Percentiles rank a stretch among this genome's conserved stretches.
Evolutionary conservation across 2,113 vertebrate species (phyloP).

Genomic region (Pelodiscus sinensis): DNA sequence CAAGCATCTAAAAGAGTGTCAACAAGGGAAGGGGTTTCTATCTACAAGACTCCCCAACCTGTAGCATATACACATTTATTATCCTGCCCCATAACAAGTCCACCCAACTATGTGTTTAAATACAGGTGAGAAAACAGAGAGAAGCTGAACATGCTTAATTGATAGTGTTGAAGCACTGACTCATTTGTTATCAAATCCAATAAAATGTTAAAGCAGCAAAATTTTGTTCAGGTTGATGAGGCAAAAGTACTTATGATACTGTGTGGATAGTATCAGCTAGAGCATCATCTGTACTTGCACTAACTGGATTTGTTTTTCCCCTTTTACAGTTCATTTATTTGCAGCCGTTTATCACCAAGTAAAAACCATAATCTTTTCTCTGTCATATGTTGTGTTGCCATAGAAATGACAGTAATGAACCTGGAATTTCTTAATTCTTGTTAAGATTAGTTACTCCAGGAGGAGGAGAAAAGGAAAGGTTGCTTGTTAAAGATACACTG

Average conservation of each 20-base stretch:
- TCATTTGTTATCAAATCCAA: background rate
- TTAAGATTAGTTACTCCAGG: background rate
- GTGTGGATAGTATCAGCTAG: background rate
- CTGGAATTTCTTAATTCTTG: conserved; percentile 3
- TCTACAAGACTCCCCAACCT: fast-evolving
- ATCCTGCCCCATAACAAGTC: background rate
- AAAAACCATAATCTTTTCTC: background rate
- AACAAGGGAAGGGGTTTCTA: too few species aligned
- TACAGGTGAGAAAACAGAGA: background rate
- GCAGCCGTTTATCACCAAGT: background rate
- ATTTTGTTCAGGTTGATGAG: background rate
- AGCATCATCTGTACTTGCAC: background rate
- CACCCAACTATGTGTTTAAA: background rate
- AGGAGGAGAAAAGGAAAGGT: background rate
- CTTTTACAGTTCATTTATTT: conserved; percentile 51
- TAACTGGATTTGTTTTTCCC: conserved; percentile 26
- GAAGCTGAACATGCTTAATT: background rate
- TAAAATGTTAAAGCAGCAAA: background rate
- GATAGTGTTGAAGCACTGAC: background rate
- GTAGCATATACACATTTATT: background rate
- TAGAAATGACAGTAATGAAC: conserved; percentile 8
- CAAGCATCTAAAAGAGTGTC: too few species aligned
- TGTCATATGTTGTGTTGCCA: background rate
- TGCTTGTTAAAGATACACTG: background rate
- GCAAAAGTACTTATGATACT: background rate